phyloP scores from a whole-genome alignment of 2,113 vertebrate genomes.

The Laticauda colubrina region DNA sequence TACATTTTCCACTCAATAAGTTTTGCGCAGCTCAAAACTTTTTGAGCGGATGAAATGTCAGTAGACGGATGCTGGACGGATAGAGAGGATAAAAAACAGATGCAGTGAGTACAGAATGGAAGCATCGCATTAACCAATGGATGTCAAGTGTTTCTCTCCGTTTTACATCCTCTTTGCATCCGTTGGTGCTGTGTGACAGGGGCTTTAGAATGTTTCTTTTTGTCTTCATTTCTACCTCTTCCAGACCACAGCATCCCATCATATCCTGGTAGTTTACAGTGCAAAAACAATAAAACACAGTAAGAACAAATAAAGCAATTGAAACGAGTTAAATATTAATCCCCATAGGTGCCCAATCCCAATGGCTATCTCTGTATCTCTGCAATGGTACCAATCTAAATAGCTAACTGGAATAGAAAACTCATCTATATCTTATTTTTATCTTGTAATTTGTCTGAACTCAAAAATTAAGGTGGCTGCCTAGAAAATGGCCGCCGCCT shows the following conservation, averaged over 20 bases:
- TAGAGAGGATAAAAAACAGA: too few species aligned
- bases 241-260: not conserved
- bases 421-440: not conserved
- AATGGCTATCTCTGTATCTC: not conserved
- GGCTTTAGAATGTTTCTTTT: not conserved
- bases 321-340: not conserved
- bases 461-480: not conserved
- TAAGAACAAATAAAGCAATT: not conserved
- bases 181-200: too few species aligned
- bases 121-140: too few species aligned
- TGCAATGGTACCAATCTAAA: not conserved
- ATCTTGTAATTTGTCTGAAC: not conserved
- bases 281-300: not conserved
- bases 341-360: not conserved
- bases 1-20: too few species aligned
- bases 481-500: not conserved
- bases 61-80: too few species aligned
- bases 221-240: not conserved
- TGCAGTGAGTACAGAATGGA: too few species aligned
- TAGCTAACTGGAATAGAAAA: too few species aligned
- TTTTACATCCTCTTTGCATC: too few species aligned
- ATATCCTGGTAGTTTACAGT: not conserved
- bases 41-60: too few species aligned
- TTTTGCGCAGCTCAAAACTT: too few species aligned
- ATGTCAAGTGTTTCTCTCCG: too few species aligned